Base-by-base conservation (phyloP, 2,113 vertebrate genomes). In the Pica pica region DNA sequence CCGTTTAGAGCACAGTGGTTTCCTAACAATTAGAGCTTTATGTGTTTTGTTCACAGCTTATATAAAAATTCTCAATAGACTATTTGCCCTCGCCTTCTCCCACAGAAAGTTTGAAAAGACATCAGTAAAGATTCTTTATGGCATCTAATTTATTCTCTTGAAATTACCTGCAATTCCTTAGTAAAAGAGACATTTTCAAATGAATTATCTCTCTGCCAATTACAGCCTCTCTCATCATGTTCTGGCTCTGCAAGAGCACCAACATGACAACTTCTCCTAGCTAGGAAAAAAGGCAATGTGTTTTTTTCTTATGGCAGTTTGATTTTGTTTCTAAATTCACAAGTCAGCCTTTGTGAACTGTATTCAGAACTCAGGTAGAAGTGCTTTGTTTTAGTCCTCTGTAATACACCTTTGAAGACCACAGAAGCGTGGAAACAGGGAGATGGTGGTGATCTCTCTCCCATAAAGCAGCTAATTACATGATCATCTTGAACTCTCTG, bases 401-500 rank as follows among this genome's bases (percentile, higher is more conserved):
- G 37, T 56, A 85, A 81, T 53, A 76, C 23, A 60, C 55, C 87
- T 95, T 53, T 47, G 81, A 93, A 93, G 82, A 61, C 75, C 85
- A 95, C 27, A 55, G 87, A 84, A 95, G 87, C n/a, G 4, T 76
- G 76, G 90, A 93, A 94, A 90, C 8, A 55, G 41, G 92, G 89
- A 88, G 94, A 90, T 88, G 59, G 65, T 94, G 92, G 87, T 50
- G 79, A 94, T 61, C 44, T 67, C 70, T 84, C 93, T 95, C 77
- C 84, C 84, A 91, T 89, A 97, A 93, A 97, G 86, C 82, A 95
- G 88, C 88, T 97, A 97, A 98, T 94, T 96, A 96, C 93, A 91
- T 86, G 91, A 97, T 98, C 94, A 98, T 95, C 93, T 95, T 95
- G 83, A 93, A 90, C 94, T 77, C 96, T 96, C 95, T 74, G 82